These are phyloP conservation scores for Coracopsis vasa DNA, from an alignment of 2,113 vertebrate genomes.

Conservation along the genomic window DNA sequence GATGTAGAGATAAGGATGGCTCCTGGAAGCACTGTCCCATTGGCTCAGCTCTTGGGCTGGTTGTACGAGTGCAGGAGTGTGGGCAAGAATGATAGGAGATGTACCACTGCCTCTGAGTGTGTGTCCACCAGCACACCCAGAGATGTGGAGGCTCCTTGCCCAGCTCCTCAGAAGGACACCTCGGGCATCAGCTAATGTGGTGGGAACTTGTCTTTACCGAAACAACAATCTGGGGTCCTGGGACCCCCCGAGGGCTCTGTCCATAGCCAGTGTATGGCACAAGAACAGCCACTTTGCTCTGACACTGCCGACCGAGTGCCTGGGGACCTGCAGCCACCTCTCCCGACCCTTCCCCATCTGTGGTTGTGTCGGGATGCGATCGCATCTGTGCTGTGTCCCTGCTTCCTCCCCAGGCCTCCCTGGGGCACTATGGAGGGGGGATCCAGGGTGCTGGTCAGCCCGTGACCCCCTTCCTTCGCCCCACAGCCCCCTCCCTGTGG, in stretches of 20 bases:
- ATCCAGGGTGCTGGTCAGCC: background rate
- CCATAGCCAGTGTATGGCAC: fast-evolving
- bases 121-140: background rate
- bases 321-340: background rate
- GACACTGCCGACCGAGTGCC: background rate
- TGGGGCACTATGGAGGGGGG: background rate
- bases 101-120: background rate
- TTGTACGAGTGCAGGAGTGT: background rate
- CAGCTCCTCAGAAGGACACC: background rate
- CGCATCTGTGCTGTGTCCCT: background rate
- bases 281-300: background rate
- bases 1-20: background rate
- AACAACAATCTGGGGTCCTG: background rate
- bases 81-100: background rate
- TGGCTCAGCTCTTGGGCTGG: background rate
- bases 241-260: background rate
- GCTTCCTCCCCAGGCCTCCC: background rate
- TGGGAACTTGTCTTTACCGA: background rate
- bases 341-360: background rate
- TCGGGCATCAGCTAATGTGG: background rate
- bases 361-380: fast-evolving
- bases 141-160: background rate
- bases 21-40: background rate
- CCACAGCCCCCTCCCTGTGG: background rate
- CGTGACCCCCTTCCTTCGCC: background rate